phyloP scores from a whole-genome alignment of 1,140 invertebrate species.

The Drosophila auraria region DNA sequence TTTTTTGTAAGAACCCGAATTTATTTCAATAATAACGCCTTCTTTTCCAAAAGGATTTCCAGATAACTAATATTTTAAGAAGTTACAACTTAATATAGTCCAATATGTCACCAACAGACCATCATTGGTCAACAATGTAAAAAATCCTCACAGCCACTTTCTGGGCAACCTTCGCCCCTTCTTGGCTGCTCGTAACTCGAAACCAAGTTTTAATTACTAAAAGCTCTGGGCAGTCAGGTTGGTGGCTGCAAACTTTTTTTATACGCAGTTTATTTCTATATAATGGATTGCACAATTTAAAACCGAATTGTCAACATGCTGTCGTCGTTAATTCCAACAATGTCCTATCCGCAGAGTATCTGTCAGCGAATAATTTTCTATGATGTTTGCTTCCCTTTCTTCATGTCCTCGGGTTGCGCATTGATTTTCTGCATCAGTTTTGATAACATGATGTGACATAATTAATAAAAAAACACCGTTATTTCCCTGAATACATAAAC shows the following conservation, averaged over 20 bases:
- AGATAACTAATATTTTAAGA: background rate
- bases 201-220: conserved; percentile 34
- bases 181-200: conserved; percentile 9
- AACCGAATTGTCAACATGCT: conserved; percentile 37
- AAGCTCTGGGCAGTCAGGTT: conserved; percentile 3
- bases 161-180: conserved; percentile 1
- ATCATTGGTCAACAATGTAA: background rate
- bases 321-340: conserved; percentile 38
- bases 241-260: conserved; percentile 23
- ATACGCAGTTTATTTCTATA: conserved; percentile 33
- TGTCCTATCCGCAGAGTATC: conserved; percentile 1
- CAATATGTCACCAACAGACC: background rate
- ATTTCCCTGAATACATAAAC: background rate
- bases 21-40: too few relatives aligned
- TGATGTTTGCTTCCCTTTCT: background rate
- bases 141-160: conserved; percentile 4
- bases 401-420: background rate
- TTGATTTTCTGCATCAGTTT: conserved; percentile 35
- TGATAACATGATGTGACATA: conserved; percentile 33
- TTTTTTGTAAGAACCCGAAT: too few relatives aligned
- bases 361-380: conserved; percentile 21
- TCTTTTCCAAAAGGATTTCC: too few relatives aligned
- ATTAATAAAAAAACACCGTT: conserved; percentile 11
- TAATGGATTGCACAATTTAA: conserved; percentile 62
- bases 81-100: conserved; percentile 19